Conservation (phyloP, 1,140 invertebrate genomes). For the Babylonia areolata region DNA sequence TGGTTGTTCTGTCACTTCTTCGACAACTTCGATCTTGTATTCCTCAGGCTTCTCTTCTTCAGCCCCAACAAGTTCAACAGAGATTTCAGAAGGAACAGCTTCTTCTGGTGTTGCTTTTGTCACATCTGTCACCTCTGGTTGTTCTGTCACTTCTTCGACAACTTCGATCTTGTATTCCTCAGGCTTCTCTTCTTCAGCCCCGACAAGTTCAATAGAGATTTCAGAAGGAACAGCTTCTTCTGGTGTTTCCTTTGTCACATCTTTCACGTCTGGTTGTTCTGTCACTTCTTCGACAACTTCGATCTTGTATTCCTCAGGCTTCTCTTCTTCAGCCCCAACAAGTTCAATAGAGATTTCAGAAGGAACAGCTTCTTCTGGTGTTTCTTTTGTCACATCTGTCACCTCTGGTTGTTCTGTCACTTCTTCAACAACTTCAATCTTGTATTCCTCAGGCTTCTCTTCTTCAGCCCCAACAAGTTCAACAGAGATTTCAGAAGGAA, state of each 20-base stretch:
- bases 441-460: conserved; percentile 48
- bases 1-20: conserved; percentile 35
- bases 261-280: conserved; percentile 43
- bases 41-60: neutral
- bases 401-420: conserved; percentile 44
- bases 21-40: conserved; percentile 36
- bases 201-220: conserved; percentile 50
- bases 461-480: conserved; percentile 50
- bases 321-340: conserved; percentile 20
- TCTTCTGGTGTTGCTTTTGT: conserved; percentile 22
- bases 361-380: neutral
- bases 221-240: conserved; percentile 33
- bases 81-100: conserved; percentile 32
- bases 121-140: conserved; percentile 41
- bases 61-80: neutral
- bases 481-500: conserved; percentile 47
- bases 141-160: conserved; percentile 23
- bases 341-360: conserved; percentile 37
- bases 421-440: conserved; percentile 49
- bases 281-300: conserved; percentile 41
- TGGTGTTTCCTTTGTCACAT: conserved; percentile 39
- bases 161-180: conserved; percentile 15
- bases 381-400: conserved; percentile 37
- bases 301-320: conserved; percentile 35
- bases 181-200: conserved; percentile 45